These are phyloP conservation scores for Ethmia dodecea DNA, from an alignment of 2,888 invertebrate genomes.

Conservation along the genomic window DNA sequence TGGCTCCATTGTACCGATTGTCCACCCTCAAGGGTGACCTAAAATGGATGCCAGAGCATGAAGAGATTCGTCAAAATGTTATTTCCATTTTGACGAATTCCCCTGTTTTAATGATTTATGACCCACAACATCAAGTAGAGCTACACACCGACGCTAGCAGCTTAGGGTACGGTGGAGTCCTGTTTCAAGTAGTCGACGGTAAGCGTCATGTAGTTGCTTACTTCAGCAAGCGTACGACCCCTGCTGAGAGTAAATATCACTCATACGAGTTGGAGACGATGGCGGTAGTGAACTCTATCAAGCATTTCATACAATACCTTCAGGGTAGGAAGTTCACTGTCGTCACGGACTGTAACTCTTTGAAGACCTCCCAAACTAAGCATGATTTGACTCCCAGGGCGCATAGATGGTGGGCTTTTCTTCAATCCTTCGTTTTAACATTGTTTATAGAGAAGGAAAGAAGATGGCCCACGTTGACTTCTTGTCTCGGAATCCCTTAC, in stretches of 20 bases:
- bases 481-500: background rate
- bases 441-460: constrained; percentile 6
- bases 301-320: background rate
- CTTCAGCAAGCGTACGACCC: background rate
- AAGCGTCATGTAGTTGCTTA: background rate
- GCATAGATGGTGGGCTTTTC: constrained; percentile 3
- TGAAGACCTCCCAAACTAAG: background rate
- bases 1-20: background rate
- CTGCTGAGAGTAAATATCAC: background rate
- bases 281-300: background rate
- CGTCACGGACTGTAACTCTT: background rate
- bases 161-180: background rate
- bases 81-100: background rate
- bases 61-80: background rate
- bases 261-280: background rate
- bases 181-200: background rate
- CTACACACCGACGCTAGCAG: background rate
- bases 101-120: background rate
- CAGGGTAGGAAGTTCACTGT: background rate
- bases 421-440: constrained; percentile 4
- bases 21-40: background rate
- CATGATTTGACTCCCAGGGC: background rate
- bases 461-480: constrained; percentile 1
- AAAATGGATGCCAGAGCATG: background rate
- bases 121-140: background rate